Evolutionary conservation across 2,797 vertebrate genomes (phyloP).

Genomic region (Alosa sapidissima): DNA sequence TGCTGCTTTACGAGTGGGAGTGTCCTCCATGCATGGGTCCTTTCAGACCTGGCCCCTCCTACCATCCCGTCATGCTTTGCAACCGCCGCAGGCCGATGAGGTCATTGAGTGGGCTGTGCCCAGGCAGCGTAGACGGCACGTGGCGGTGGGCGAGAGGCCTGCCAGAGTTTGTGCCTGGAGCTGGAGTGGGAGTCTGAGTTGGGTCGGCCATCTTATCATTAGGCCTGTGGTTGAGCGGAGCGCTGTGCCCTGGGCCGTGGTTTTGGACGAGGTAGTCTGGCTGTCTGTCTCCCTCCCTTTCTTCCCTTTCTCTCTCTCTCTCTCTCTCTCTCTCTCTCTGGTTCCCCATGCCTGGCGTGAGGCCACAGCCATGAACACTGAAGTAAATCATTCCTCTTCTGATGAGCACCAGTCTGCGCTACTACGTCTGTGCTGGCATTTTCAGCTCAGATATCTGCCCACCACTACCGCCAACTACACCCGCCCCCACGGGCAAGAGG

Average conservation of each 20-base stretch:
- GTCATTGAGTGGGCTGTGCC: conserved; percentile 38
- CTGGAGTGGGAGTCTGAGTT: no score
- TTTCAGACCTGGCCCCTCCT: conserved; percentile 49
- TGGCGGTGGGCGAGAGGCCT: not conserved
- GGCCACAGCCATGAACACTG: conserved; percentile 68
- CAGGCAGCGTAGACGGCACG: conserved; percentile 43
- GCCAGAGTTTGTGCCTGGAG: no score
- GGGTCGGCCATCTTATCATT: no score
- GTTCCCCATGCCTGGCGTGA: conserved; percentile 56
- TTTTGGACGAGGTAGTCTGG: no score
- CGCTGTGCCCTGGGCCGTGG: no score
- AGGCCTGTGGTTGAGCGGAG: conserved; percentile 3
- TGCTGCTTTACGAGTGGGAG: conserved; percentile 36
- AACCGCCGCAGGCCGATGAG: conserved; percentile 35
- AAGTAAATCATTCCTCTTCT: conserved; percentile 69
- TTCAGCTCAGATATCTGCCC: conserved; percentile 60
- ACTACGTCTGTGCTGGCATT: conserved; percentile 61
- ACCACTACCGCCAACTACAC: conserved; percentile 42
- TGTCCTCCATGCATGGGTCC: conserved; percentile 34
- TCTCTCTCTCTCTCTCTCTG: not conserved
- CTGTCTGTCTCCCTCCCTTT: not conserved
- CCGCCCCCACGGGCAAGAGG: not conserved
- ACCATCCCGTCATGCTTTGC: conserved; percentile 33
- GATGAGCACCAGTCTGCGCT: conserved; percentile 43
- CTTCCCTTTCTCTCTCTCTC: not conserved